Base-by-base conservation (phyloP, 2,888 invertebrate genomes). In the Chorisops tibialis region DNA sequence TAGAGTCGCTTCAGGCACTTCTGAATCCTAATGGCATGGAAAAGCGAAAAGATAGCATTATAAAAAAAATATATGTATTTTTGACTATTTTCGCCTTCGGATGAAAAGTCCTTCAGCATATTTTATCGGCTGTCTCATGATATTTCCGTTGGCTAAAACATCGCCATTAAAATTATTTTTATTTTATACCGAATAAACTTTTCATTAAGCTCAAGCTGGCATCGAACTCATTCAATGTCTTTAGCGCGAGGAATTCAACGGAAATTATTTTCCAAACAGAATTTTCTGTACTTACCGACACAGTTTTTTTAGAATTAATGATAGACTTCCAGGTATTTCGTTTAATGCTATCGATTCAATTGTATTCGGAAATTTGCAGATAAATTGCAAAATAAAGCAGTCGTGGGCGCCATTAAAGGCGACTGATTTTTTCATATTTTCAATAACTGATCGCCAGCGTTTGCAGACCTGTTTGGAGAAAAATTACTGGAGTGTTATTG, bases 231-330 rank as follows among this genome's bases (percentile, higher is more conserved):
- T n/a, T n/a, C 30, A 9, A 30, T 30, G 7, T 9, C 30, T 30
- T 30, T n/a, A n/a, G n/a, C n/a, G n/a, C n/a, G 30, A 30, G 9
- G 30, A 2, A 30, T 3, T 12, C 41, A 2, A 41, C 14, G 14
- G 41, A 41, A 41, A 30, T 41, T 41, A 37, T 51, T n/a, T 51
- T 18, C n/a, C n/a, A n/a, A 38, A 52, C 21, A 38, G 18, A 19
- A 1, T 19, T 12, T 52, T 12, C 7, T 30, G 5, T n/a, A 45
- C 18, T 19, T 56, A 56, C 56, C 56, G 45, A n/a, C 45, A 35
- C 16, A 56, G 19, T 30, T 56, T 56, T 43, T 45, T 56, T 1
- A 56, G 56, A 14, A 56, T 56, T 9, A 56, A 30, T 12, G 56
- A 30, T 21, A 45, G 24, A 43, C 43, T 56, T 6, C 45, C 56